Conservation (phyloP, 2,113 vertebrate species). For the Oryzias curvinotus region DNA sequence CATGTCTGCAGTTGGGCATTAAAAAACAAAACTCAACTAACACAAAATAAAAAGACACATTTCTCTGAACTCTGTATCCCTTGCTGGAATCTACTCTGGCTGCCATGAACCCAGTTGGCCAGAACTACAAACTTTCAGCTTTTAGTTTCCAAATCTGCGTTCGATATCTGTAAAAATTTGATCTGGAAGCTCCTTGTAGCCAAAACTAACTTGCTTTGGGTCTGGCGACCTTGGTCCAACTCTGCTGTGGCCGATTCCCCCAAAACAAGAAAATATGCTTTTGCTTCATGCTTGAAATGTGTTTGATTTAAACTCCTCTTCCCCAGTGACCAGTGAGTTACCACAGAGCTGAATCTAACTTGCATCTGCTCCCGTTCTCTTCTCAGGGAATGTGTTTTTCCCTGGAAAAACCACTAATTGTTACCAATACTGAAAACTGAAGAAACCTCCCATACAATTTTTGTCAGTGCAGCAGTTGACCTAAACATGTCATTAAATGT, state of each 20-base stretch:
- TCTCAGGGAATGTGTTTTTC: constrained; percentile 70
- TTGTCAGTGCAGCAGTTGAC: constrained; percentile 50
- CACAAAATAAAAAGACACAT: not conserved
- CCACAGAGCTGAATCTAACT: constrained; percentile 54
- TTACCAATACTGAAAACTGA: constrained; percentile 52
- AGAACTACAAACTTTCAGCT: not conserved
- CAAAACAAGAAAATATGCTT: constrained; percentile 11
- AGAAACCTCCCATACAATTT: constrained; percentile 58
- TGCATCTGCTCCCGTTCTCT: constrained; percentile 54
- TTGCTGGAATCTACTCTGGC: not conserved
- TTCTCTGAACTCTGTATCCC: not conserved
- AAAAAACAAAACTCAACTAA: not conserved
- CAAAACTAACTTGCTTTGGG: not conserved
- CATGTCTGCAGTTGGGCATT: not conserved
- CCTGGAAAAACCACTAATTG: constrained; percentile 70
- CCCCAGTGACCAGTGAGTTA: constrained; percentile 43
- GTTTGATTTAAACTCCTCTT: constrained; percentile 68
- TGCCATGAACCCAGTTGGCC: not conserved
- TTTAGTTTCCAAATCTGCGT: not conserved
- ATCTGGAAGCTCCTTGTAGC: constrained; percentile 3
- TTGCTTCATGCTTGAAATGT: constrained; percentile 50
- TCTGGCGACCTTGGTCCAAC: not conserved
- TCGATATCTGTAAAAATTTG: constrained; percentile 2
- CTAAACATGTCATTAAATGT: constrained; percentile 20
- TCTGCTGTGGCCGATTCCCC: constrained; percentile 6